A percentile compares a stretch with the other conserved stretches of the same genome.
phyloP scores from a whole-genome alignment of 1,140 invertebrate genomes.

The Proctacanthus coquilletti region DNA sequence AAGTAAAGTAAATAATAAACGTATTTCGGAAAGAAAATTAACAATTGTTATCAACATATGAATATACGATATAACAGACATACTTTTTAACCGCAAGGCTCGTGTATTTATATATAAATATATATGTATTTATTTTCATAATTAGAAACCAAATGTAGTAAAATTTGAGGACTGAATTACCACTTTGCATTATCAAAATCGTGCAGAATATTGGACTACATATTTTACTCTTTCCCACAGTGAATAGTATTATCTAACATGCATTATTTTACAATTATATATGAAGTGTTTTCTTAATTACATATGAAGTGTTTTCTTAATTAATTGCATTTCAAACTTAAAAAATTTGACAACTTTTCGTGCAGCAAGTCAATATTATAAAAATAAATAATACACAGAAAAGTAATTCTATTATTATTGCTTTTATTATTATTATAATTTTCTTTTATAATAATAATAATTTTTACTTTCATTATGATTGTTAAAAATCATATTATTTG shows the following conservation, averaged over 20 bases:
- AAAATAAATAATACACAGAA: background rate
- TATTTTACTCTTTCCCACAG: too few relatives aligned
- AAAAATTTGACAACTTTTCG: background rate
- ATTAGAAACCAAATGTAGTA: too few relatives aligned
- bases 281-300: background rate
- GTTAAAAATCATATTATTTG: background rate
- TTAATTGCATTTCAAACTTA: background rate
- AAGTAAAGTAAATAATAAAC: too few relatives aligned
- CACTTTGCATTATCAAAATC: too few relatives aligned
- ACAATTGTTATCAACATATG: too few relatives aligned
- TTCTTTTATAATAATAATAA: background rate
- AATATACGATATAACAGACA: too few relatives aligned
- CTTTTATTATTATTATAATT: background rate
- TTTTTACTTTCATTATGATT: background rate
- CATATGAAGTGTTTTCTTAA: background rate
- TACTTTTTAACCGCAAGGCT: too few relatives aligned
- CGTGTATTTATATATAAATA: too few relatives aligned
- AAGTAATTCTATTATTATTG: background rate
- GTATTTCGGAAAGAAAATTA: too few relatives aligned
- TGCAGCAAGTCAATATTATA: background rate
- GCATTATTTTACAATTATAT: constrained; percentile 1
- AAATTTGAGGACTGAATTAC: too few relatives aligned
- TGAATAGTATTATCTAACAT: background rate
- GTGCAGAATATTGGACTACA: too few relatives aligned
- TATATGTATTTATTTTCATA: too few relatives aligned